Percentiles rank a stretch among this genome's conserved stretches.
Evolutionary conservation across 92 coral and sea anemone genomes (phyloP).

Genomic region (Bergia puertoricense): DNA sequence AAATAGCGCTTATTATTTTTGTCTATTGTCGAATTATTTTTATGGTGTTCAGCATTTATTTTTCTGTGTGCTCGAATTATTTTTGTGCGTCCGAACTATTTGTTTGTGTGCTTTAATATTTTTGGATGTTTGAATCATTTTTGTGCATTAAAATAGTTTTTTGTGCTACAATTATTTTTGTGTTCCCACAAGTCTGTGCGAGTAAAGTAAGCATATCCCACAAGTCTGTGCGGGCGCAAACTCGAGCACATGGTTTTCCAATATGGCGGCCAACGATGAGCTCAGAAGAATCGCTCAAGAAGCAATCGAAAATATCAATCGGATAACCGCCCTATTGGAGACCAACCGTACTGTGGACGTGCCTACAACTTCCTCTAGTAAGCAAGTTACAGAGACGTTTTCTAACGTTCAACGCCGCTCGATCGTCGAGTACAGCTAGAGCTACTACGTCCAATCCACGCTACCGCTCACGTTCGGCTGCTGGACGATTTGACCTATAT

Average conservation of each 20-base stretch:
- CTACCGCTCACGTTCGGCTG: too few relatives aligned
- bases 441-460: too few relatives aligned
- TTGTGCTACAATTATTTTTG: background rate
- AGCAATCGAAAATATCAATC: background rate
- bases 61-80: background rate
- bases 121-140: background rate
- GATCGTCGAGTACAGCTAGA: background rate
- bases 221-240: background rate
- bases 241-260: background rate
- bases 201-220: too few relatives aligned
- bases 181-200: background rate
- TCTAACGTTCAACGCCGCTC: background rate
- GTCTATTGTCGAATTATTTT: background rate
- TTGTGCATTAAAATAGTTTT: background rate
- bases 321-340: background rate
- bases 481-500: too few relatives aligned
- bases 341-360: background rate
- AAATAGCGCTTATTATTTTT: background rate
- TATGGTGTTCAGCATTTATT: background rate
- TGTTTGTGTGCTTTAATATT: background rate
- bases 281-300: background rate
- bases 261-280: slow-evolving; percentile 19
- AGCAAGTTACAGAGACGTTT: background rate
- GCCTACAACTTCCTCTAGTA: background rate
- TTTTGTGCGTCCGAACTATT: background rate